Base-by-base conservation (phyloP, 1,140 invertebrate species). In the Pseudomyrmex pallidus region DNA sequence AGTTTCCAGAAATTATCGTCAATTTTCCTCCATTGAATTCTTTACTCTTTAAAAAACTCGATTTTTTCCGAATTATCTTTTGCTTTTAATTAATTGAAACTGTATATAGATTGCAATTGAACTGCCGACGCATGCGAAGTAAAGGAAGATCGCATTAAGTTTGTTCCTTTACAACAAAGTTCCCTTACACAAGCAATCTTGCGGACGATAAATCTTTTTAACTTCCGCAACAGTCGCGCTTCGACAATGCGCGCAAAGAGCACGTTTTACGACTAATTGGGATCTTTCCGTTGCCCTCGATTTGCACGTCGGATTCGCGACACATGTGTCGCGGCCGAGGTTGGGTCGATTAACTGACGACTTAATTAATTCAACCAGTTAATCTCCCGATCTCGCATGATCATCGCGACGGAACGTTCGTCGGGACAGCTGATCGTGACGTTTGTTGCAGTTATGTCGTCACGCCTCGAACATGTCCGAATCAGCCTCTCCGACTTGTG, bases 391-490 rank as follows among this genome's bases (percentile, higher is more conserved):
- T 70, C 25, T 35, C 64, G 52, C 35, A 56, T 35, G 35, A 35
- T 57, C 63, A 12, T 57, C 63, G 8, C 17, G 35, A 70, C 25
- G 54, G 17, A 44, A 48, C 52, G 76, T 50, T 70, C 70, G 10
- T 70, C 15, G 17, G 25, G 35, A 68, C 72, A 76, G 80, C 59
- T 83, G 72, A 64, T 83, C 20, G 50, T 83, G 72, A 76, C 72
- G 48, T 52, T 64, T 48, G 35, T 20, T 20, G 22, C 8, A 7
- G 5, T 17, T 3, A 0, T 46, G 20, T 56, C 59, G 44, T 82
- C 35, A 46, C 17, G 59, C 17, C 20, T 44, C 13, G 70, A 52
- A 12, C 44, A 64, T 83, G 46, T 76, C 35, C 17, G 46, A 76
- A n/a, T 2, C 5, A 66, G 25, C 35, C 35, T 46, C 13, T 20